Base-by-base conservation (phyloP, 2,888 invertebrate species). In the Sminthurinus aureus region DNA sequence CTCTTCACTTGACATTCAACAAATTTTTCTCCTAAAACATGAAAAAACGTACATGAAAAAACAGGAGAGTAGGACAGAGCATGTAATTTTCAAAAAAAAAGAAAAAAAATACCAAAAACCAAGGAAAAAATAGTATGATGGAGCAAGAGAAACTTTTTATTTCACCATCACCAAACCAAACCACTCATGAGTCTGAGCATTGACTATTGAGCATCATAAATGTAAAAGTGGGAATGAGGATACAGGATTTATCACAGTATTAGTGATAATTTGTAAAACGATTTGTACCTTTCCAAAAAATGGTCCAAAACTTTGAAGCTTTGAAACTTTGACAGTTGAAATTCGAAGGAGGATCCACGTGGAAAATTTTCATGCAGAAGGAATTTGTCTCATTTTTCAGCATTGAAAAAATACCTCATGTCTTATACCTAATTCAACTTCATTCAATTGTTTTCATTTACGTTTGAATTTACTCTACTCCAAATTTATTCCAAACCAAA, bases 251-350 rank as follows among this genome's bases (percentile, higher is more conserved):
- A 58, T 58, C 58, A 58, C 58, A 58, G 58, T 58, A 58, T 58
- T 58, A 58, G 58, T 11, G 1, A 58, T 58, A 58, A 58, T 58
- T 58, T 58, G 58, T 58, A 58, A 58, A 58, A 11, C 58, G 1
- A 58, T 58, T 58, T 58, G 58, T 58, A 6, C 58, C 64, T 58
- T 79, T 79, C 67, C 38, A 79, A 79, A 79, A 79, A 52, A 69
- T 69, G 12, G 8, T 69, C 24, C 69, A 69, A 38, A 38, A n/a
- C n/a, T n/a, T n/a, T n/a, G n/a, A n/a, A 38, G 6, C 38, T 38
- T 38, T 38, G 38, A 38, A 38, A 38, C 38, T 38, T 38, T 38
- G 38, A 38, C 38, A 38, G 1, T 38, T 38, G 3, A 38, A 38
- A 38, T 38, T 38, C 38, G 38, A 38, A 38, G 38, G 38, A 38